A percentile compares a stretch with the other conserved stretches of the same genome.
Evolutionary conservation across 2,113 vertebrate genomes (phyloP).

Genomic region (Pica pica): DNA sequence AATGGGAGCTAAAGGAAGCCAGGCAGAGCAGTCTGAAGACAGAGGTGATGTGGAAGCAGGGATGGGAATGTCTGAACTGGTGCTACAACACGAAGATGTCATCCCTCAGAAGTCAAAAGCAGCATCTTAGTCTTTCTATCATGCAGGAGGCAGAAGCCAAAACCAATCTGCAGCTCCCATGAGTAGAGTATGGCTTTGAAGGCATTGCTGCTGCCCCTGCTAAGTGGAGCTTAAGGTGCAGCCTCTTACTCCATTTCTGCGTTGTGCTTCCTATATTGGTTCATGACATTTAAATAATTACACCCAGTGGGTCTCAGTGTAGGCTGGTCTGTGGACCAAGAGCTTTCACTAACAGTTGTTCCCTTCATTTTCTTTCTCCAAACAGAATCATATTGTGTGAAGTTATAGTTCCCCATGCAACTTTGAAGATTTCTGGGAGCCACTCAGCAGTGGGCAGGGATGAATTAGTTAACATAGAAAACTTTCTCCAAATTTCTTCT

Average conservation of each 20-base stretch:
- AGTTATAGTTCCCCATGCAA: fast-evolving
- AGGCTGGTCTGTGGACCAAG: not conserved
- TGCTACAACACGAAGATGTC: not conserved
- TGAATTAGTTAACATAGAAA: not conserved
- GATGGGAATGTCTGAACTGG: not conserved
- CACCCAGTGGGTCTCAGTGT: not conserved
- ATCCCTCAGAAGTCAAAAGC: not conserved
- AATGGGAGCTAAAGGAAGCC: not conserved
- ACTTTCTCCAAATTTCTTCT: not conserved
- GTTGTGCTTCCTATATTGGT: not conserved
- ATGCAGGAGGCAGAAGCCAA: not conserved
- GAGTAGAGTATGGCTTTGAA: not conserved
- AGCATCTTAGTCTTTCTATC: not conserved
- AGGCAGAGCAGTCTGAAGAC: not conserved
- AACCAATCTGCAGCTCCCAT: not conserved
- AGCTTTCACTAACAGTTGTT: not conserved
- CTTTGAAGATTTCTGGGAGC: not conserved
- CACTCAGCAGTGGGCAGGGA: not conserved
- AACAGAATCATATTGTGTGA: not conserved
- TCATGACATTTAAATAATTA: not conserved
- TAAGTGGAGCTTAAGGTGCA: not conserved
- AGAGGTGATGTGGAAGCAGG: not conserved
- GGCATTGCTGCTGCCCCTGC: not conserved
- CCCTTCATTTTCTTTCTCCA: not conserved
- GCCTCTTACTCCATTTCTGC: not conserved